These are phyloP conservation scores for Gobio occitaniae DNA, from an alignment of 2,797 vertebrate species.

Conservation along the genomic window DNA sequence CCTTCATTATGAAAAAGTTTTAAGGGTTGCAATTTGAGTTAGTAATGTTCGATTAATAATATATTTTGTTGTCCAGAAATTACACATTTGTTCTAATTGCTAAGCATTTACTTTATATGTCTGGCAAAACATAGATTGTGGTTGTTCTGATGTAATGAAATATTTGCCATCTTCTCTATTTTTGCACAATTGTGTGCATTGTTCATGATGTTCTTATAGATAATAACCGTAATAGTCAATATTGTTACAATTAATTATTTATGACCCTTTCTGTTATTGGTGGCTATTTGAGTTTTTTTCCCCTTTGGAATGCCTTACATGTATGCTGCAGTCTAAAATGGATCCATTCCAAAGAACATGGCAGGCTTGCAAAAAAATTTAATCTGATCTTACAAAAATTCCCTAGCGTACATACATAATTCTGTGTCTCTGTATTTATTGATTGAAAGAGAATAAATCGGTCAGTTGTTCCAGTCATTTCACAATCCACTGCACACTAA, in stretches of 20 bases:
- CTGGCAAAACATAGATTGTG: neutral
- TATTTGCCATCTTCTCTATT: neutral
- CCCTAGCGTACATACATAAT: neutral
- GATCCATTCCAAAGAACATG: neutral
- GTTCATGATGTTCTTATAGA: neutral
- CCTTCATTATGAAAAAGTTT: neutral
- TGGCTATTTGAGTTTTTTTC: neutral
- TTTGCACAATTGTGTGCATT: neutral
- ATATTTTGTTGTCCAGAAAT: neutral
- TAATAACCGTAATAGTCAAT: neutral
- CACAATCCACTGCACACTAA: neutral
- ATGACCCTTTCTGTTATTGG: neutral
- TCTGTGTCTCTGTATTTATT: neutral
- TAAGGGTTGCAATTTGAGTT: neutral
- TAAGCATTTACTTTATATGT: neutral
- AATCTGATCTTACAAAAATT: neutral
- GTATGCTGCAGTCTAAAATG: neutral
- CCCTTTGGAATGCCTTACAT: neutral
- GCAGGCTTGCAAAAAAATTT: neutral
- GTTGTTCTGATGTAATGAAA: neutral
- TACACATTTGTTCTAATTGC: neutral
- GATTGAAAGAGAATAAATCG: neutral
- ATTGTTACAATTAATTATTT: constrained; percentile 6
- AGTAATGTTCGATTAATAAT: neutral
- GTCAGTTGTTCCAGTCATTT: neutral